Evolutionary conservation across 2,888 invertebrate genomes (phyloP), one percentile per base, ranked within the genome.

Genomic region (Pristionchus mayeri): DNA sequence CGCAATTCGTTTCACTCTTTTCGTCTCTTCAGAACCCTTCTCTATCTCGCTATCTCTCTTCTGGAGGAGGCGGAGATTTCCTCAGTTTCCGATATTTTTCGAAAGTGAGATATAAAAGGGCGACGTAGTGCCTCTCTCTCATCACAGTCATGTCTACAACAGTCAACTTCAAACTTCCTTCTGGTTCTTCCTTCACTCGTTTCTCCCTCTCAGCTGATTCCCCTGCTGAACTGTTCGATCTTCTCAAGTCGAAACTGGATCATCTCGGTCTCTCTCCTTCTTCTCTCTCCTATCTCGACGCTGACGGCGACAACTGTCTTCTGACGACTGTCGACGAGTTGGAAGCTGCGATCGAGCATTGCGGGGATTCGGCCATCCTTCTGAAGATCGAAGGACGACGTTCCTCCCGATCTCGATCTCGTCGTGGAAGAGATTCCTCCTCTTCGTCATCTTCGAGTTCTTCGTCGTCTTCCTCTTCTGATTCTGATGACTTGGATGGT

Each of bases 201-300:
- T 76, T 76, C 48, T 48, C 76, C 27, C 76, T 76, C 24, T 76
- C 76, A 24, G 76, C 76, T 24, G 76, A 76, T 44, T 76, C 76
- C 4, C 76, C 48, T 1, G 3, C 48, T 2, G 76, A 44, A 44
- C 76, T 76, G 21, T 76, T 76, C 48, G 44, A 21, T 27, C 48
- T 48, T 76, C 76, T 76, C 27, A 44, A 48, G n/a, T 44, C 44
- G 21, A 76, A 76, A 30, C 76, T 76, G 24, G 76, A 44, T 16
- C n/a, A 16, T 44, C 76, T 76, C 76, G 34, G 21, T 30, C 50
- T 76, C 13, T 30, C 48, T 4, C 9, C 30, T 34, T 1, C 50
- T 50, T 76, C 76, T 27, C 76, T 76, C 9, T 48, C 50, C 48
- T 76, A 76, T 40, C 27, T 52, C 30, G 76, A 76, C 30, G 7